phyloP scores from a whole-genome alignment of 2,888 invertebrate genomes.

The Ormyrus pomaceus region DNA sequence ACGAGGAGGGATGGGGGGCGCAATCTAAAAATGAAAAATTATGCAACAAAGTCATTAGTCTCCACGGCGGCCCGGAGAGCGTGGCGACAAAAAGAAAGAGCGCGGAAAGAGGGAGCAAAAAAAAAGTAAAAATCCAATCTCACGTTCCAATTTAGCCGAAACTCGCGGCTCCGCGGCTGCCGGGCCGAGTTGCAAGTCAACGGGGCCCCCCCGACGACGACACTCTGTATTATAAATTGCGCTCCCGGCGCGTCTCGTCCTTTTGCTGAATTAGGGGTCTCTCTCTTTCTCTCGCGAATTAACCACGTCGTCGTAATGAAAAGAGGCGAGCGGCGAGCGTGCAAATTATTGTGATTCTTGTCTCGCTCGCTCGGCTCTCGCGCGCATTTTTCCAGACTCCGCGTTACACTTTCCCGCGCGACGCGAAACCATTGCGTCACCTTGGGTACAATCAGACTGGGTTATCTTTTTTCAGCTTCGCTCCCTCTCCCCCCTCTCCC shows the following conservation, averaged over 20 bases:
- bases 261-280: slow-evolving; percentile 11
- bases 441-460: slow-evolving; percentile 36
- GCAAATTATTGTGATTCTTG: slow-evolving; percentile 44
- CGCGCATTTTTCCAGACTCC: slow-evolving; percentile 46
- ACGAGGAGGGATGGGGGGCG: no score
- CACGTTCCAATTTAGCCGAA: slow-evolving; percentile 34
- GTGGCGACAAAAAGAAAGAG: background rate
- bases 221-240: slow-evolving; percentile 8
- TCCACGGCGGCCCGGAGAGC: background rate
- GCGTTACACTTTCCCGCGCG: slow-evolving; percentile 50
- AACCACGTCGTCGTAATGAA: slow-evolving; percentile 36
- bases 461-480: slow-evolving; percentile 28
- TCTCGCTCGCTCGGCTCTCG: background rate
- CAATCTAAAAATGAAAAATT: background rate
- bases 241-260: background rate
- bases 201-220: background rate
- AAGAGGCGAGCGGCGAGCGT: slow-evolving; percentile 17
- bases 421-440: slow-evolving; percentile 31
- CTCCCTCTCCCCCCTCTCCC: background rate
- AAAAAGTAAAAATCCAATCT: slow-evolving; percentile 26
- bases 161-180: background rate
- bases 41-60: background rate
- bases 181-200: background rate
- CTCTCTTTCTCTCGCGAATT: slow-evolving; percentile 8
- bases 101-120: background rate